A percentile compares a stretch with the other conserved stretches of the same genome.
phyloP scores from a whole-genome alignment of 37 sponge, comb jelly and placozoan genomes.

The Ephydatia muelleri region DNA sequence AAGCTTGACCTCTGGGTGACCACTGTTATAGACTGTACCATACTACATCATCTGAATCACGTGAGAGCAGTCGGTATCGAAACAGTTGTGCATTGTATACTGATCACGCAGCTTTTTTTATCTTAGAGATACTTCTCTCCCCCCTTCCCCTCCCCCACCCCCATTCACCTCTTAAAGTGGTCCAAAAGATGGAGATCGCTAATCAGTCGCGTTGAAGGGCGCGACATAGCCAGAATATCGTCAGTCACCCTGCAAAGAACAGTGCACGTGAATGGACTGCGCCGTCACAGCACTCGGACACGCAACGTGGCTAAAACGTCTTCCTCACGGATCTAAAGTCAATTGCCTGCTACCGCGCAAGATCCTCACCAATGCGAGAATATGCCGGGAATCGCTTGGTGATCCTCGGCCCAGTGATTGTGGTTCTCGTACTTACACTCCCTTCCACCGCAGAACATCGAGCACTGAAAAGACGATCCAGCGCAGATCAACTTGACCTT shows the following conservation, averaged over 20 bases:
- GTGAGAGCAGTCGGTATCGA: background rate
- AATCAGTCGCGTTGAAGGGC: constrained; percentile 84
- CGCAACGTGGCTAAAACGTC: no score
- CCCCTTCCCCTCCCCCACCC: no score
- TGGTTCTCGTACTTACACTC: constrained; percentile 87
- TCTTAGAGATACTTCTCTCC: no score
- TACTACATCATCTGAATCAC: background rate
- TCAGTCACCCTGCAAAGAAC: constrained; percentile 82
- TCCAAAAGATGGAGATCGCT: constrained; percentile 57
- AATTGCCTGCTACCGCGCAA: constrained; percentile 17
- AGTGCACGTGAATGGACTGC: background rate
- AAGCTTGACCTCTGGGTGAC: no score
- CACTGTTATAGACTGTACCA: background rate
- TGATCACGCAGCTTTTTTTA: no score
- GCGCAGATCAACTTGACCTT: constrained; percentile 31
- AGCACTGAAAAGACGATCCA: constrained; percentile 52
- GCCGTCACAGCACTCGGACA: no score
- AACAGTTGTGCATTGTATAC: no score
- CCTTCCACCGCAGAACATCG: constrained; percentile 85
- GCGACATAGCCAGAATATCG: constrained; percentile 89
- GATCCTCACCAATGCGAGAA: constrained; percentile 42
- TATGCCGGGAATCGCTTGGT: constrained; percentile 75
- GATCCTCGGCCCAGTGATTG: constrained; percentile 36
- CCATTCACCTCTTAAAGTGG: constrained; percentile 66
- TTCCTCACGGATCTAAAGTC: no score